Base-by-base conservation (phyloP, 37 sponge, comb jelly and placozoan species). In the Petrosia ficiformis region DNA sequence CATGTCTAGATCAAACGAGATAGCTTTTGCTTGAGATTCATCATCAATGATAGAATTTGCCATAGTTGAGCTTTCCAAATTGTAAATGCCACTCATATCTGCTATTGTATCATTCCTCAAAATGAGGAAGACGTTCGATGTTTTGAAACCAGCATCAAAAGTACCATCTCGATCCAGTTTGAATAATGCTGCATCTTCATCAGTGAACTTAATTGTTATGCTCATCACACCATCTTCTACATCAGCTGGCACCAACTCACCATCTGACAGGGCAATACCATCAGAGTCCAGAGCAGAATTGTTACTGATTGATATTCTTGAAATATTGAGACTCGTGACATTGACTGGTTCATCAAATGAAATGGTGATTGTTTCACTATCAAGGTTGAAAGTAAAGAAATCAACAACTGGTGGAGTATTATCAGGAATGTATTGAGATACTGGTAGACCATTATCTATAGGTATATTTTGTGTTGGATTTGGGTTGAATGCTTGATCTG, bases 331-430 rank as follows among this genome's bases (percentile, higher is more conserved):
- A 35, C 82, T 82, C 26, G 85, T 58, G 25, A 73, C 73, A 37
- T 70, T 59, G 5, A 95, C 80, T 44, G 96, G 96, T 59, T 95
- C 93, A 70, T 89, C 65, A 71, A 95, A 95, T 10, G 87, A 82
- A 30, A 95, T 24, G 16, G 54, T 14, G 16, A 95, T 73, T 21
- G 66, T 67, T 68, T 93, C 84, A 32, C 67, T 56, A 31, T 72
- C 31, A 3, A 92, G 81, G 65, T 95, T 73, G 38, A 95, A 74
- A 34, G 71, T 66, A 61, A 83, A 82, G 10, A 67, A 63, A 26
- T 57, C 39, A 14, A 95, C 44, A 1, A 43, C 43, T 1, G 96
- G 96, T n/a, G 86, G 82, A 30, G 73, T 57, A 5, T 43, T 34
- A 72, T 95, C 96, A 38, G 44, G 31, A 30, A 86, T 67, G 72